Evolutionary conservation across 2,113 vertebrate species (phyloP).

Genomic region (Isurus oxyrinchus): DNA sequence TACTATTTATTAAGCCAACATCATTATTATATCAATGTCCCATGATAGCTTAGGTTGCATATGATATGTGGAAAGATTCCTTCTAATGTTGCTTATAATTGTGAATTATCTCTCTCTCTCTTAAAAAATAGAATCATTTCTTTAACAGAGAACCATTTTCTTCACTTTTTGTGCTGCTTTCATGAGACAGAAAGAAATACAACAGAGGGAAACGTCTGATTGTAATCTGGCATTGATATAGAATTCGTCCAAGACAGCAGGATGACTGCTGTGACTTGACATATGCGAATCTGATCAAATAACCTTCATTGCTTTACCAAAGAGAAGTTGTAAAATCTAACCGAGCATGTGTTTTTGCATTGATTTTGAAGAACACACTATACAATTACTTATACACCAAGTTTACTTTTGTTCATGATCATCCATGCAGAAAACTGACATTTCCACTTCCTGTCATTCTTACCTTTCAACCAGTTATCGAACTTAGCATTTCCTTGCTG

Average conservation of each 20-base stretch:
- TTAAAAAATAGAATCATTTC: neutral
- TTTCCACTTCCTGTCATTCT: neutral
- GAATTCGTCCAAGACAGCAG: neutral
- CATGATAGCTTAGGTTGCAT: neutral
- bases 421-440: neutral
- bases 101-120: neutral
- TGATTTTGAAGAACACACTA: neutral
- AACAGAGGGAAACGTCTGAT: neutral
- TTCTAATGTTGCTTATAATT: neutral
- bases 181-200: neutral
- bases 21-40: neutral
- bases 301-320: neutral
- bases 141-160: neutral
- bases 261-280: neutral
- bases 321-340: neutral
- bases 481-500: neutral
- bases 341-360: neutral
- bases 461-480: neutral
- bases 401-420: neutral
- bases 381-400: neutral
- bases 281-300: neutral
- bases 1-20: neutral
- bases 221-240: neutral
- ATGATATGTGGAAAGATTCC: neutral
- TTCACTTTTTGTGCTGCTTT: neutral